Evolutionary conservation across 2,888 invertebrate species (phyloP), one percentile per base, ranked within the genome.

Genomic region (Ptychoptera contaminata): DNA sequence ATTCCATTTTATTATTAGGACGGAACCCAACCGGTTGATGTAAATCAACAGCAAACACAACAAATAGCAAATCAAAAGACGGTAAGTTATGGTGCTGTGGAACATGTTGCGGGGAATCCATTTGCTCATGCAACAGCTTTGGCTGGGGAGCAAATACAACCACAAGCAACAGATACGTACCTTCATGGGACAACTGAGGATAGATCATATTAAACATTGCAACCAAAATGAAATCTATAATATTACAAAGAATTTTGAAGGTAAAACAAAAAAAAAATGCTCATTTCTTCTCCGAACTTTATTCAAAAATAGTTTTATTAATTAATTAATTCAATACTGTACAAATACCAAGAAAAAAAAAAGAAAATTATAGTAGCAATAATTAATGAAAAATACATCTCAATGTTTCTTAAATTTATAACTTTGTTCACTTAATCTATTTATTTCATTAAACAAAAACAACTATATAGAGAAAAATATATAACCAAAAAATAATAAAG

Each of bases 111-210:
- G 29, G 64, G 62, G 51, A 73, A 74, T 45, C 75, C 75, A 8
- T 74, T 73, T 34, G 62, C 65, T 23, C 44, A 55, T 50, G 57
- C 58, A 55, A 67, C 49, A 56, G 68, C 62, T 50, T 67, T 55
- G 63, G 70, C 71, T 50, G 73, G 76, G 46, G 74, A 77, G 55
- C 71, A 73, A 7, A 74, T 79, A 8, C 82, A 82, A 58, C 79
- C 77, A 2, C 74, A 73, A 48, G 65, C 78, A 2, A 73, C 73
- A 49, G 73, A 76, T 49, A 52, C 62, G 10, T 74, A 74, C 54
- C 61, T 74, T 63, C 72, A 73, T 51, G 68, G 70, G 48, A 61
- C 65, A 29, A 59, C 68, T 44, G 63, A 68, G 4, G 69, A 69
- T 50, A 59, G 68, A 34, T 42, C 37, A 11, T 37, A 43, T 32